These are phyloP conservation scores for Manis crassicaudata DNA, from an alignment of 2,797 vertebrate genomes.

Conservation along the genomic window DNA sequence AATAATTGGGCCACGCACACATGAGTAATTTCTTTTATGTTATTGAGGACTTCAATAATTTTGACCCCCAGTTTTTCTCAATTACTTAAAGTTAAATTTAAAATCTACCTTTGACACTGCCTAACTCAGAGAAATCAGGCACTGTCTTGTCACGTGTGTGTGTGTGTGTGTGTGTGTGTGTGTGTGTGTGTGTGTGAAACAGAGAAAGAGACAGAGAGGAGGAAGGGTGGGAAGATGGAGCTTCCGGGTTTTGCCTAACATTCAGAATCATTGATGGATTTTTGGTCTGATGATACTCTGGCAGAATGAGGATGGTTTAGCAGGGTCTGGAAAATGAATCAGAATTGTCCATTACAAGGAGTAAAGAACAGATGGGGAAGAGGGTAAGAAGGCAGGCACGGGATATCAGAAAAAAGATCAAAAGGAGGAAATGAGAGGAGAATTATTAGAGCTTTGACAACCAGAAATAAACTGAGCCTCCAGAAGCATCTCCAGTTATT, in stretches of 20 bases:
- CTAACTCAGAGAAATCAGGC: neutral
- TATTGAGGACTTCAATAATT: neutral
- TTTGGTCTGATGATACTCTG: neutral
- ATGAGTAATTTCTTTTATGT: neutral
- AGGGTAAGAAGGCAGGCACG: neutral
- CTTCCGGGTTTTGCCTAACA: neutral
- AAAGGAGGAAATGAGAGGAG: neutral
- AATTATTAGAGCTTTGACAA: neutral
- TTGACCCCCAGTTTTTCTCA: neutral
- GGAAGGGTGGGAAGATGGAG: neutral
- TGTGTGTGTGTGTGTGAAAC: neutral
- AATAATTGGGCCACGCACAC: neutral
- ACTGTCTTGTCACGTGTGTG: neutral
- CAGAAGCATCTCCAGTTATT: too few species aligned
- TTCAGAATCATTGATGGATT: neutral
- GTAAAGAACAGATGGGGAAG: neutral
- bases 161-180: neutral
- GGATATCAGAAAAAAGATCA: fast-evolving
- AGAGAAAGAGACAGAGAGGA: too few species aligned
- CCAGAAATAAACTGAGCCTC: neutral
- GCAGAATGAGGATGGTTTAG: neutral
- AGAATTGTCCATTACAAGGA: neutral
- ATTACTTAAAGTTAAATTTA: neutral
- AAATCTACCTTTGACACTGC: neutral
- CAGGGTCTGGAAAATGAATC: neutral